Percentiles rank a stretch among this genome's conserved stretches.
Conservation (phyloP, 2,888 invertebrate genomes). For the Metacarcinus magister region DNA sequence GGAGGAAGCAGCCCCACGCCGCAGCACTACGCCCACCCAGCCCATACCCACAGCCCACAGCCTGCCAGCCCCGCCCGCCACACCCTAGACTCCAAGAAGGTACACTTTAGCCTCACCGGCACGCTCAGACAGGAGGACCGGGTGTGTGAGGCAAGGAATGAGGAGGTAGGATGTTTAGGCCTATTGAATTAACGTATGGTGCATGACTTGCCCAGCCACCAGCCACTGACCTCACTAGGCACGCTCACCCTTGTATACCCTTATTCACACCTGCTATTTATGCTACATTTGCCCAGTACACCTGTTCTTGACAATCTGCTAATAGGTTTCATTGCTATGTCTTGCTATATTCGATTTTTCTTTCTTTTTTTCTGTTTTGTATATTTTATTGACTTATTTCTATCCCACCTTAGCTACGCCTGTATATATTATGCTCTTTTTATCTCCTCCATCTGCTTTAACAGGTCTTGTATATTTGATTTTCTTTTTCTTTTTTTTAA, state of each 20-base stretch:
- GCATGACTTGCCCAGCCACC: neutral
- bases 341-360: neutral
- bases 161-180: conserved; percentile 74
- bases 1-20: conserved; percentile 62
- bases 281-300: neutral
- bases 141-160: conserved; percentile 81
- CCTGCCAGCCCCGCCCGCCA: conserved; percentile 67
- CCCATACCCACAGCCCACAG: conserved; percentile 60
- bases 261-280: neutral
- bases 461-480: neutral
- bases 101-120: conserved; percentile 79
- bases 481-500: neutral
- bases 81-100: conserved; percentile 76
- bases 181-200: neutral
- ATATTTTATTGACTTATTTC: neutral
- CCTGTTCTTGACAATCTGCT: neutral
- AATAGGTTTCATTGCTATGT: neutral
- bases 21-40: conserved; percentile 63
- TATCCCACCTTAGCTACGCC: neutral
- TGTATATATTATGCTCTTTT: neutral
- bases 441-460: neutral
- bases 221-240: neutral
- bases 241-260: neutral
- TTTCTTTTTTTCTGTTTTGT: neutral
- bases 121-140: conserved; percentile 70